Base-by-base conservation (phyloP, 1,140 invertebrate genomes). In the Palaemon carinicauda region DNA sequence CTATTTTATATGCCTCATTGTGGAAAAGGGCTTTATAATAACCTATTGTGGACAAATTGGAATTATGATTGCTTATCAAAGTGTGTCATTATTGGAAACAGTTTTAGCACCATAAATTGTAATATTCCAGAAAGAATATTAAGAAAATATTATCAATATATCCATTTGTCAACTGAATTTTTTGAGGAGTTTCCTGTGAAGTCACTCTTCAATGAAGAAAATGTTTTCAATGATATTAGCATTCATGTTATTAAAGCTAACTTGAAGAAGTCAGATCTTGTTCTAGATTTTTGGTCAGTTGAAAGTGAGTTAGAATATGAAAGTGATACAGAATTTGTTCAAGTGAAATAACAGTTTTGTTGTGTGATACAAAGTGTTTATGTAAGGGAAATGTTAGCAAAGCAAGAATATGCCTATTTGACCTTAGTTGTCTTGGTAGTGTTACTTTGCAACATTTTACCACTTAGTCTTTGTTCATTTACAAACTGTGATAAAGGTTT, bases 1-100 rank as follows among this genome's bases (percentile, higher is more conserved):
- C 17, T 92, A 41, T 91, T 91, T 82, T 91, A 90, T 78, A 91
- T 92, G 90, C 91, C 91, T 65, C 92, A 92, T 87, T 92, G 92
- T 89, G 90, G 90, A 19, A 91, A 91, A 77, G 90, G 90, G 24
- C 82, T 92, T 29, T 92, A 91, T 88, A 92, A 92, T 87, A 92
- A 92, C 87, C 87, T 92, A 1, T 80, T 92, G 21, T 91, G 90
- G 90, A 90, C 90, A 27, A 92, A 92, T 89, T 91, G 91, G 91
- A 81, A 79, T 31, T 74, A 74, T 24, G n/a, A 85, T 29, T 65
- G 74, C 9, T 89, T 92, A 2, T 10, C 75, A 41, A 88, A 90
- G 15, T 56, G 91, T 51, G 78, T 91, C 27, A 88, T 92, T 60
- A 89, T 92, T 54, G 91, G 91, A 14, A 92, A 92, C 88, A 92